Percentiles rank a stretch among this genome's conserved stretches.
Conservation (phyloP, 2,888 invertebrate genomes). For the Melieria omissa region DNA sequence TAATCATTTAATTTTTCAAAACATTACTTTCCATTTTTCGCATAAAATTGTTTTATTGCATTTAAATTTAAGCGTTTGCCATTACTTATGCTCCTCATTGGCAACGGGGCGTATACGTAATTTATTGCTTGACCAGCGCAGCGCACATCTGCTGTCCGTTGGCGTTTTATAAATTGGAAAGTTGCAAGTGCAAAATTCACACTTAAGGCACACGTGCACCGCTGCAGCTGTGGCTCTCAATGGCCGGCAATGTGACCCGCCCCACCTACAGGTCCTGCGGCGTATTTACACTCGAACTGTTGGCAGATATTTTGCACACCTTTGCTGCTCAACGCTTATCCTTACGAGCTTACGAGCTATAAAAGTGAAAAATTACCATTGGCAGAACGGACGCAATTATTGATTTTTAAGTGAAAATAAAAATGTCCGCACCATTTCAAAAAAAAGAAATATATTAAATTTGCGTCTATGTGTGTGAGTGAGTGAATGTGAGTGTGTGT, state of each 20-base stretch:
- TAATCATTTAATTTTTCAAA: too few species aligned
- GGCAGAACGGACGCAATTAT: neutral
- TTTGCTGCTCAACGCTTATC: neutral
- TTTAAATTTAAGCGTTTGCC: too few species aligned
- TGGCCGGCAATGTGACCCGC: neutral
- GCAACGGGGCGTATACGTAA: too few species aligned
- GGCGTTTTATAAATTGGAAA: too few species aligned
- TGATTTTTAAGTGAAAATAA: conserved; percentile 17
- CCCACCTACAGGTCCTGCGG: neutral
- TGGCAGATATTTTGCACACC: too few species aligned
- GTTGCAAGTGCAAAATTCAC: too few species aligned
- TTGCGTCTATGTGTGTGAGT: neutral
- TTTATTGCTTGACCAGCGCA: too few species aligned
- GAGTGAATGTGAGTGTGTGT: neutral
- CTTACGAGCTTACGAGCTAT: neutral
- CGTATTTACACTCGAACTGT: neutral
- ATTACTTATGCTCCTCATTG: too few species aligned
- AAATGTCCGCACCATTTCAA: neutral
- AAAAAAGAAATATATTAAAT: neutral
- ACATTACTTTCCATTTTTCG: too few species aligned
- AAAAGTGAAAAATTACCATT: conserved; percentile 12
- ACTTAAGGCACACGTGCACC: too few species aligned
- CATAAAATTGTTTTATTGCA: too few species aligned
- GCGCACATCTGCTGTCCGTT: too few species aligned
- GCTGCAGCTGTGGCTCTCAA: neutral